Base-by-base conservation (phyloP, 35 echinoderm and acorn worm genomes). In the Heliocidaris tuberculata region DNA sequence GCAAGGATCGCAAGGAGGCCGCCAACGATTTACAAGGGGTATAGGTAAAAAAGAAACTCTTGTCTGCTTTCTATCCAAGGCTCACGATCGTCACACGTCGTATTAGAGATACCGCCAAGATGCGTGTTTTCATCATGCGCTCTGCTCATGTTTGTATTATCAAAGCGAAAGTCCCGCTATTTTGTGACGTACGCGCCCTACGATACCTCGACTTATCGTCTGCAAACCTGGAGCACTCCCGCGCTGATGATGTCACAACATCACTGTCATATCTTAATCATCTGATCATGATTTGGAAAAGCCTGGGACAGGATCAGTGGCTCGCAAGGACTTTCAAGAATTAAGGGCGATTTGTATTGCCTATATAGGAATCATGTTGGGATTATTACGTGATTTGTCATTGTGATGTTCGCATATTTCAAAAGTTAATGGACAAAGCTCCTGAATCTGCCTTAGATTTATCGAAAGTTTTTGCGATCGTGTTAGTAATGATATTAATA, bases 101-200 rank as follows among this genome's bases (percentile, higher is more conserved):
- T 78, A 78, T 19, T 19, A n/a, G 65, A 24, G 21, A 78, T 78
- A 78, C 65, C 65, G 65, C 27, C 7, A 24, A 24, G 65, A 78
- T 78, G 65, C 65, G 27, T 78, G 65, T 78, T 78, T n/a, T 78
- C 65, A 78, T 78, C 65, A 78, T n/a, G 65, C 65, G 65, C 65
- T 27, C 65, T 27, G 21, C 65, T n/a, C 7, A 78, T 78, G 21
- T 78, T 78, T 78, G 65, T 78, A 78, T 78, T 78, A 27, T 24
- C 27, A 78, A 78, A 78, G 65, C 27, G 21, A 78, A 78, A 78
- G 21, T 78, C 65, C 65, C 65, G 65, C 65, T 78, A 19, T 78
- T 78, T 78, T 78, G 17, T 78, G 65, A 78, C 65, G 65, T 78
- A 78, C 65, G 65, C 65, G 65, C 65, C 27, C 65, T 78, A n/a